Evolutionary conservation across 2,797 vertebrate genomes (phyloP), one percentile per base, ranked within the genome.

Genomic region (Lagocephalus sceleratus): DNA sequence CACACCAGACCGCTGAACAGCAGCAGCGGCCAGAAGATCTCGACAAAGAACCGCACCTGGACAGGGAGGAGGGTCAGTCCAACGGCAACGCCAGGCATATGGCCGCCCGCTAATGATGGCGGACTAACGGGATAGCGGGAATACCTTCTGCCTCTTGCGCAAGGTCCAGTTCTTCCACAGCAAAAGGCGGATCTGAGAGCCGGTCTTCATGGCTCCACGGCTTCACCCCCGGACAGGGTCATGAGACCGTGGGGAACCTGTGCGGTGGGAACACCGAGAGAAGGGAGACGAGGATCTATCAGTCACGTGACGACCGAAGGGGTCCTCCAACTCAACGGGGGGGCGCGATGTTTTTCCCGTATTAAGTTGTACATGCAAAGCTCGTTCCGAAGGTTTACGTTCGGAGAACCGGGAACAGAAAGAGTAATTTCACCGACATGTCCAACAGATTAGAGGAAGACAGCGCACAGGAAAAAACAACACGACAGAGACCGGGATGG

Each of bases 151-250:
- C 70, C 95, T 92, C 75, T 94, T 98, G 62, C 95, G 87, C 47
- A 97, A 92, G 12, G 93, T 94, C 95, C 95, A 99, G 86, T 99
- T 99, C 79, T 98, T 99, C 96, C 96, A 98, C 17, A 99, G 92
- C 15, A 99, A 78, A 75, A 98, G 92, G 80, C 85, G 87, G 73
- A 94, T 88, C 79, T 98, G 94, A 60, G 88, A 87, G 62, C 82
- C 64, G 40, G 89, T 93, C 62, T 84, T 91, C 96, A 98, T 98
- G n/a, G 65, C 78, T 85, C 81, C 23, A 38, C 59, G 55, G 64
- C 70, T 80, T 65, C 32, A 57, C 69, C 83, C 79, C 84, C 66
- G 51, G 63, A 79, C 4, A 85, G 81, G 87, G 66, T 83, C 84
- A 81, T 84, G 75, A 64, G 52, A 25, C 52, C 63, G 63, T 71